phyloP scores from a whole-genome alignment of 2,888 invertebrate species.

The Dendrolimus houi region DNA sequence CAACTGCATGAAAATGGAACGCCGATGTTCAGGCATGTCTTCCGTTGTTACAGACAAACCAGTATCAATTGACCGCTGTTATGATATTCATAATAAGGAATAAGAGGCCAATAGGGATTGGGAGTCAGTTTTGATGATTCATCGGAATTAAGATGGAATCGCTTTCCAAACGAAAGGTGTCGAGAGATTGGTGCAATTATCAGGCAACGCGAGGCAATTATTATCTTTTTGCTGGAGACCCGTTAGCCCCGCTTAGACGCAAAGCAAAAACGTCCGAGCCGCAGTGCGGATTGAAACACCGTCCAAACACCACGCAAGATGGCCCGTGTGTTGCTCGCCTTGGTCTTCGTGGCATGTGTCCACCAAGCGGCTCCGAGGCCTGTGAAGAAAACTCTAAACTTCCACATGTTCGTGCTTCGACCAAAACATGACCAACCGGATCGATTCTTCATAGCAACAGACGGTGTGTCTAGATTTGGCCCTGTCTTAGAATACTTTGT shows the following conservation, averaged over 20 bases:
- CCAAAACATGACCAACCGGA: constrained; percentile 46
- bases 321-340: constrained; percentile 34
- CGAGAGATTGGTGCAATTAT: constrained; percentile 64
- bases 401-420: constrained; percentile 63
- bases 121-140: constrained; percentile 37
- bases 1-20: constrained; percentile 11
- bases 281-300: constrained; percentile 50
- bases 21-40: constrained; percentile 15
- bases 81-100: background rate
- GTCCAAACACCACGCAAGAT: constrained; percentile 44
- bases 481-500: constrained; percentile 81
- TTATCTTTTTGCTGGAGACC: constrained; percentile 69
- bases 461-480: constrained; percentile 77
- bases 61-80: background rate
- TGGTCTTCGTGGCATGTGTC: constrained; percentile 40
- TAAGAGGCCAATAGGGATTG: constrained; percentile 7
- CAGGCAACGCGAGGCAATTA: constrained; percentile 59
- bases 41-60: constrained; percentile 1
- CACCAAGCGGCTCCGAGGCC: constrained; percentile 41
- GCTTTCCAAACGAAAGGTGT: constrained; percentile 74
- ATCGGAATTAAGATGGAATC: constrained; percentile 57
- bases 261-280: constrained; percentile 51
- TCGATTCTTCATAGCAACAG: constrained; percentile 46
- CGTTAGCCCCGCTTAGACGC: constrained; percentile 67
- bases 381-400: constrained; percentile 58